These are phyloP conservation scores for Gymnodraco acuticeps DNA, from an alignment of 2,797 vertebrate genomes.

Conservation along the genomic window DNA sequence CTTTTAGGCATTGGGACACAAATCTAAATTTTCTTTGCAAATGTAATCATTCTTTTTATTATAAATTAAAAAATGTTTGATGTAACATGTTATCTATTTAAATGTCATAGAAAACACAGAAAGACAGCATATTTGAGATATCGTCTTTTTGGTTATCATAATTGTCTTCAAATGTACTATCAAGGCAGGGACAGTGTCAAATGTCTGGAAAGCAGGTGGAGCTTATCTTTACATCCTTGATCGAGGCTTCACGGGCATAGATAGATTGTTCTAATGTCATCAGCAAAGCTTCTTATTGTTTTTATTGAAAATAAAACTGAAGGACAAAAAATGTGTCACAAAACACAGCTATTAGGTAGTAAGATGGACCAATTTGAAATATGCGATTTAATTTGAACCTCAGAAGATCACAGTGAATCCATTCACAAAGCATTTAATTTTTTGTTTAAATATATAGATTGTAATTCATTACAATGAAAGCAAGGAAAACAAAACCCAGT, in stretches of 20 bases:
- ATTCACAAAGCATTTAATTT: conserved; percentile 1
- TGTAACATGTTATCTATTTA: not conserved
- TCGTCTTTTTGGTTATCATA: too few relatives aligned
- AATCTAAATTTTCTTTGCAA: too few relatives aligned
- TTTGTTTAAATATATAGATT: not conserved
- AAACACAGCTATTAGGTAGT: not conserved
- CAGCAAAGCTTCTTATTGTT: too few relatives aligned
- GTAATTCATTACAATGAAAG: not conserved
- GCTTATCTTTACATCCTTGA: too few relatives aligned
- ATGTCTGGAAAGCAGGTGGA: not conserved
- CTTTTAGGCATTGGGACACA: too few relatives aligned
- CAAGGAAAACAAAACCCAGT: conserved; percentile 8
- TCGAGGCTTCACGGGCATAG: not conserved
- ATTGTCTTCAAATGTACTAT: not conserved
- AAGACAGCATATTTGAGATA: not conserved
- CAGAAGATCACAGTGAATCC: conserved; percentile 23
- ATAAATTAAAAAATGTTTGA: not conserved
- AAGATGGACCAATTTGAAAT: conserved; percentile 8
- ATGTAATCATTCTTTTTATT: too few relatives aligned
- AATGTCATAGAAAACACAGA: not conserved
- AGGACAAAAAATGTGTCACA: not conserved
- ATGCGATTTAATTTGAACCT: conserved; percentile 29
- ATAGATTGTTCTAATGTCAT: not conserved
- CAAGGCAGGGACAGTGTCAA: not conserved
- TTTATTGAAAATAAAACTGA: not conserved